Evolutionary conservation across 2,113 vertebrate species (phyloP).

Genomic region (Nothobranchius kuhntae): DNA sequence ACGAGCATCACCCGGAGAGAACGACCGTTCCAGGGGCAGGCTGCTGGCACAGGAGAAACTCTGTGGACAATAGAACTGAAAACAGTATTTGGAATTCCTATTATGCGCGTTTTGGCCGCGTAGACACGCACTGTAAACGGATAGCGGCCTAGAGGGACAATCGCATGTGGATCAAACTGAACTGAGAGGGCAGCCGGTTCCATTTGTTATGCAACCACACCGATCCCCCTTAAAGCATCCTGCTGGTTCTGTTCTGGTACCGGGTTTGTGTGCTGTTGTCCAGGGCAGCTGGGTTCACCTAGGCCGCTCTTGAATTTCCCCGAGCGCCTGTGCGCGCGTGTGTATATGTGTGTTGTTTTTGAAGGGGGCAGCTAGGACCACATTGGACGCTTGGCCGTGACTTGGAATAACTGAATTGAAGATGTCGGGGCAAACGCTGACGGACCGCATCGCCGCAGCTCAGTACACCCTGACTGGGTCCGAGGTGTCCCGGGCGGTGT

Average conservation of each 20-base stretch:
- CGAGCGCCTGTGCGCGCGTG: neutral
- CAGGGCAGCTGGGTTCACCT: slow-evolving; percentile 47
- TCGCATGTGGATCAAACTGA: slow-evolving; percentile 17
- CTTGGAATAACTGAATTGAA: slow-evolving; percentile 73
- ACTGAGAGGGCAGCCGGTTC: slow-evolving; percentile 7
- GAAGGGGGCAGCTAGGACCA: slow-evolving; percentile 50
- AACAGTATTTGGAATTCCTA: neutral
- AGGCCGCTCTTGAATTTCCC: slow-evolving; percentile 23
- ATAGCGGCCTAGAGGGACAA: slow-evolving; percentile 6
- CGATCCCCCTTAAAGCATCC: slow-evolving; percentile 11
- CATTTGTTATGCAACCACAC: slow-evolving; percentile 31
- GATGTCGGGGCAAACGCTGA: slow-evolving; percentile 99
- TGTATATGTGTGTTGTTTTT: neutral
- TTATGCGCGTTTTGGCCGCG: neutral
- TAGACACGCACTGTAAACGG: neutral
- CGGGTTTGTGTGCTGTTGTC: slow-evolving; percentile 8
- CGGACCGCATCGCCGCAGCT: slow-evolving; percentile 98
- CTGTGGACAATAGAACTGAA: neutral
- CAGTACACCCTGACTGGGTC: slow-evolving; percentile 98
- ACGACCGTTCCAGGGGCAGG: slow-evolving; percentile 16
- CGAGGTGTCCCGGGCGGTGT: slow-evolving; percentile 93
- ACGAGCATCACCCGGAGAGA: slow-evolving; percentile 58
- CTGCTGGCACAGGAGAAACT: neutral
- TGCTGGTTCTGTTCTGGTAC: slow-evolving; percentile 3
- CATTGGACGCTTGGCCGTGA: slow-evolving; percentile 50